These are phyloP conservation scores for Eupelmus urozonus DNA, from an alignment of 2,888 invertebrate species.

Conservation along the genomic window DNA sequence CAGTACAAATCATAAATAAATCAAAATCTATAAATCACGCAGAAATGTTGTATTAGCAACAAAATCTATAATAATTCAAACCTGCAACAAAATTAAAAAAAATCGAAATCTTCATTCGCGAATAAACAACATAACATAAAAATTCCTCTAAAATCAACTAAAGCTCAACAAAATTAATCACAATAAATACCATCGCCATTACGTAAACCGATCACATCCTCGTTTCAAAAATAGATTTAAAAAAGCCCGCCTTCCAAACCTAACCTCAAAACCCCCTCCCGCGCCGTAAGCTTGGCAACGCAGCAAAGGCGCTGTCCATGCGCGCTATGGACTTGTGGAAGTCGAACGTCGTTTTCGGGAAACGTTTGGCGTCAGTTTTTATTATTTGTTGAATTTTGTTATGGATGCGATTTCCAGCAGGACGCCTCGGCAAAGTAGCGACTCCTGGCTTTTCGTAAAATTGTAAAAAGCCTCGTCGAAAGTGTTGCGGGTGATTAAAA, in stretches of 20 bases:
- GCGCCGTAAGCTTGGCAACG: conserved; percentile 24
- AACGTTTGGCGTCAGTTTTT: conserved; percentile 46
- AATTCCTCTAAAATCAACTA: too few species aligned
- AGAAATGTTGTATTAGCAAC: too few species aligned
- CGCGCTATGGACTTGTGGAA: background rate
- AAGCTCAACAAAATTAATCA: too few species aligned
- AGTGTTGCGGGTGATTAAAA: too few species aligned
- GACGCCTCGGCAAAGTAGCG: background rate
- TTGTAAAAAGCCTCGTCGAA: background rate
- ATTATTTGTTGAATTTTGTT: conserved; percentile 27
- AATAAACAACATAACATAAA: too few species aligned
- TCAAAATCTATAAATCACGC: too few species aligned
- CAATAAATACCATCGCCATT: too few species aligned
- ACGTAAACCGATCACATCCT: background rate
- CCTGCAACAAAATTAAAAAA: too few species aligned
- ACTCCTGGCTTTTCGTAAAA: background rate
- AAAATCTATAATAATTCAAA: too few species aligned
- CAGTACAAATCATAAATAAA: too few species aligned
- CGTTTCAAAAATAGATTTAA: conserved; percentile 1
- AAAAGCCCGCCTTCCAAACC: conserved; percentile 12
- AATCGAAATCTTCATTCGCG: too few species aligned
- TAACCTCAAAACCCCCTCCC: conserved; percentile 30
- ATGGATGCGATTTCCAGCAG: background rate
- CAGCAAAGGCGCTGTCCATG: conserved; percentile 32
- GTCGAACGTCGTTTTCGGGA: conserved; percentile 28